A percentile compares a stretch with the other conserved stretches of the same genome.
phyloP scores from a whole-genome alignment of 2,113 vertebrate genomes.

The Phoxinus phoxinus region DNA sequence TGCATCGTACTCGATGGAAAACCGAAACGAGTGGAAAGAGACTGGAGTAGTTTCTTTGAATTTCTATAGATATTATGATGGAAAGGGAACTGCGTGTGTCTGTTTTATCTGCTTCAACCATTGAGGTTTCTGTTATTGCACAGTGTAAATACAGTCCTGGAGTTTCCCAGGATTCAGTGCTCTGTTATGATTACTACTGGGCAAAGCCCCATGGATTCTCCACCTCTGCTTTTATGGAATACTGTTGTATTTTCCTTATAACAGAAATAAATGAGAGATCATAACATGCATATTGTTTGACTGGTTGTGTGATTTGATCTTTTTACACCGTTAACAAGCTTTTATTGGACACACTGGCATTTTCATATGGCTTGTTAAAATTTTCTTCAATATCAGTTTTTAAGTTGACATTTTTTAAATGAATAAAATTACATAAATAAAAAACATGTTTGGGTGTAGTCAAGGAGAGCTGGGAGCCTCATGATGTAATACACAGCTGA shows the following conservation, averaged over 20 bases:
- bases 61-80: conserved; percentile 45
- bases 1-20: background rate
- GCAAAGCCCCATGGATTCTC: conserved; percentile 36
- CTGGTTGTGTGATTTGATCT: background rate
- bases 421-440: too few relatives aligned
- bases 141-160: conserved; percentile 64
- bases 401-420: too few relatives aligned
- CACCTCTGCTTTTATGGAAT: conserved; percentile 57
- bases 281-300: conserved; percentile 47
- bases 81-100: conserved; percentile 55
- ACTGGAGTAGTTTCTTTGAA: conserved; percentile 43
- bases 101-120: conserved; percentile 59
- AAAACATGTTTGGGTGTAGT: background rate
- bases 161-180: conserved; percentile 49
- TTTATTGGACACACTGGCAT: background rate
- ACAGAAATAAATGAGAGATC: conserved; percentile 60
- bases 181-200: conserved; percentile 49
- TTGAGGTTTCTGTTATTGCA: conserved; percentile 63
- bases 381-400: background rate
- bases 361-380: background rate
- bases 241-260: conserved; percentile 61
- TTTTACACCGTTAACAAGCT: background rate
- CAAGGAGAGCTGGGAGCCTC: background rate
- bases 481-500: conserved; percentile 8
- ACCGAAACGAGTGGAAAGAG: background rate